Evolutionary conservation across 2,888 invertebrate species (phyloP).

Genomic region (Lasioglossum malachurum): DNA sequence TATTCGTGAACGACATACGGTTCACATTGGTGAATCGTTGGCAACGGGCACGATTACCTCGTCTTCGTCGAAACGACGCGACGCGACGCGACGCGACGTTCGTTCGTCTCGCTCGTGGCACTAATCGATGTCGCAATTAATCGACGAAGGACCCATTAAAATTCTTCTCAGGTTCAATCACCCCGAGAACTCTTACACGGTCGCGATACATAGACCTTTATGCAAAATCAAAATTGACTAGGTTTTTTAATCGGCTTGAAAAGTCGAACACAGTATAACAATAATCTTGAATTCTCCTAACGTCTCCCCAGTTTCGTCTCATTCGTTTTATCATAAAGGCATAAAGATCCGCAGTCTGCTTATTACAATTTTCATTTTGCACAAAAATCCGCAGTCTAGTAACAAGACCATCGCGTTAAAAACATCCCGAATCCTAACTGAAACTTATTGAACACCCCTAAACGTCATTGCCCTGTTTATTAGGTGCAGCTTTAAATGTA

Average conservation of each 20-base stretch:
- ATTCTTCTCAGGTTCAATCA: background rate
- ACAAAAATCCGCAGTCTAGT: background rate
- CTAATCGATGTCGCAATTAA: slow-evolving; percentile 25
- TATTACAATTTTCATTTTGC: background rate
- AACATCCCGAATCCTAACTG: background rate
- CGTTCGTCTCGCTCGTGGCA: background rate
- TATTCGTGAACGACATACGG: slow-evolving; percentile 82
- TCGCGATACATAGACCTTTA: background rate
- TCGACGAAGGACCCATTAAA: slow-evolving; percentile 9
- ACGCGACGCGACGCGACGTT: slow-evolving; percentile 10
- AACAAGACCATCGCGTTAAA: background rate
- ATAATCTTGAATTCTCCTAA: too few species aligned
- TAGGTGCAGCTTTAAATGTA: too few species aligned
- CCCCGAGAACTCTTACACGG: background rate
- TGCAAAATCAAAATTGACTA: too few species aligned
- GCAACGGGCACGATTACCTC: slow-evolving; percentile 66
- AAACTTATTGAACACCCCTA: background rate
- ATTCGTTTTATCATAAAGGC: background rate
- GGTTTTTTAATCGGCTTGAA: too few species aligned
- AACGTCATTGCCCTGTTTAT: too few species aligned
- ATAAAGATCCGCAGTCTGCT: too few species aligned
- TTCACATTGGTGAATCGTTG: slow-evolving; percentile 73
- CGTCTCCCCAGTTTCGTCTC: too few species aligned
- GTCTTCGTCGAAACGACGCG: slow-evolving; percentile 11
- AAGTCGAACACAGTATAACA: too few species aligned